phyloP scores from a whole-genome alignment of 2,888 invertebrate species.

The Metellina segmentata region DNA sequence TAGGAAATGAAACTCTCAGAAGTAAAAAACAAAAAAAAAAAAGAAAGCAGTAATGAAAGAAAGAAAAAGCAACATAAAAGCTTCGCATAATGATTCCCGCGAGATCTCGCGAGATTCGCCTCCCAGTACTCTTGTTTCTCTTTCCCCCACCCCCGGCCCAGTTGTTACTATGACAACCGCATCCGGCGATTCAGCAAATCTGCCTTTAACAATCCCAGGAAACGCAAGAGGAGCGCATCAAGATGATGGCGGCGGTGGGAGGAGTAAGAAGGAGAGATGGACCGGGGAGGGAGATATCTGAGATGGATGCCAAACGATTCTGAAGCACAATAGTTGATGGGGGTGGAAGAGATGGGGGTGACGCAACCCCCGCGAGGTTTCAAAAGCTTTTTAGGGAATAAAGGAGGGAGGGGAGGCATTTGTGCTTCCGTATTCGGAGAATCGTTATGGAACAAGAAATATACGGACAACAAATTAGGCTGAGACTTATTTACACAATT shows the following conservation, averaged over 20 bases:
- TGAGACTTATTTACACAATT: slow-evolving; percentile 32
- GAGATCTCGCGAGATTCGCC: slow-evolving; percentile 49
- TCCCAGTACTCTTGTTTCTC: slow-evolving; percentile 51
- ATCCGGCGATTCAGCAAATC: slow-evolving; percentile 75
- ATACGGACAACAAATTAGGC: neutral
- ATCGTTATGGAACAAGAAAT: slow-evolving; percentile 3
- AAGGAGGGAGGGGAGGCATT: neutral
- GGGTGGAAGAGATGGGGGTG: neutral
- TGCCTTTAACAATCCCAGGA: slow-evolving; percentile 70
- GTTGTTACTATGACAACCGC: slow-evolving; percentile 71
- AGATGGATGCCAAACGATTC: slow-evolving; percentile 69
- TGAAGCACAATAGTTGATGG: slow-evolving; percentile 28
- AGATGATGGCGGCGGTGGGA: slow-evolving; percentile 33
- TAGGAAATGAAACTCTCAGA: slow-evolving; percentile 6
- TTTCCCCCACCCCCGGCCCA: neutral
- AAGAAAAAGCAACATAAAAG: slow-evolving; percentile 35
- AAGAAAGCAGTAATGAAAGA: slow-evolving; percentile 23
- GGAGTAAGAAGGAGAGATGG: neutral
- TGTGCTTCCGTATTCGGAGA: slow-evolving; percentile 4
- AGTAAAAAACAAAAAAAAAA: slow-evolving; percentile 15
- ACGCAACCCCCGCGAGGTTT: neutral
- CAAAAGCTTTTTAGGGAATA: slow-evolving; percentile 4
- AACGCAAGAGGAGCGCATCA: slow-evolving; percentile 28
- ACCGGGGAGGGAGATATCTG: slow-evolving; percentile 15
- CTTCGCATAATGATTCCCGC: slow-evolving; percentile 73